Conservation (phyloP, 1,140 invertebrate species). For the Aethina tumida region DNA sequence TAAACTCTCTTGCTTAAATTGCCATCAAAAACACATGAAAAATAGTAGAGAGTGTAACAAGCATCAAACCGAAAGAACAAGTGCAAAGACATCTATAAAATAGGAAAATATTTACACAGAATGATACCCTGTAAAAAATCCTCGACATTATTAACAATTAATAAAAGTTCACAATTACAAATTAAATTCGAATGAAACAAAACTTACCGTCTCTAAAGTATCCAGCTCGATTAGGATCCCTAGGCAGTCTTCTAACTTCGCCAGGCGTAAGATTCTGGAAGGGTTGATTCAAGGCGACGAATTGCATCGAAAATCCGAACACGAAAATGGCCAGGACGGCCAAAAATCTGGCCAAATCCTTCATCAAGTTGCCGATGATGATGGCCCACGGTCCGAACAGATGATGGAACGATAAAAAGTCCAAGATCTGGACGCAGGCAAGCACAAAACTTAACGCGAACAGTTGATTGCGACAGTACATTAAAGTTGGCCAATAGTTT, state of each 20-base stretch:
- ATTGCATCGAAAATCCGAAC: slow-evolving; percentile 95
- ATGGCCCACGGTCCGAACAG: slow-evolving; percentile 97
- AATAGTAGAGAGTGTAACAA: too few species aligned
- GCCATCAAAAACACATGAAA: too few species aligned
- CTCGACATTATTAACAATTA: neutral
- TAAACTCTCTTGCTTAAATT: too few species aligned
- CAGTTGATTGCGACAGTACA: slow-evolving; percentile 93
- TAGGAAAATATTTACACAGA: too few species aligned
- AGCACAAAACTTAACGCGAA: slow-evolving; percentile 90
- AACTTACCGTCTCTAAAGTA: slow-evolving; percentile 68
- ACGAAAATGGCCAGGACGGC: slow-evolving; percentile 96
- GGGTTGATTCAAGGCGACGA: slow-evolving; percentile 91
- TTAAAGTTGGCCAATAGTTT: slow-evolving; percentile 66
- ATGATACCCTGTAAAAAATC: too few species aligned
- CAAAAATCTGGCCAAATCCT: slow-evolving; percentile 88
- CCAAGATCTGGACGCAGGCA: slow-evolving; percentile 93
- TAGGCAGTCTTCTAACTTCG: slow-evolving; percentile 43
- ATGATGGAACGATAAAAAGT: slow-evolving; percentile 96
- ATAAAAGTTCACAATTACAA: slow-evolving; percentile 1
- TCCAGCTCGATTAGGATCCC: slow-evolving; percentile 35
- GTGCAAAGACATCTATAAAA: too few species aligned
- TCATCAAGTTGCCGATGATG: slow-evolving; percentile 82
- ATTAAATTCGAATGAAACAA: slow-evolving; percentile 6
- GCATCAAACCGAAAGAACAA: too few species aligned
- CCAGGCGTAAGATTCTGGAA: slow-evolving; percentile 54